These are phyloP conservation scores for Strigamia crassipes DNA, from an alignment of 2,888 invertebrate genomes.

Conservation along the genomic window DNA sequence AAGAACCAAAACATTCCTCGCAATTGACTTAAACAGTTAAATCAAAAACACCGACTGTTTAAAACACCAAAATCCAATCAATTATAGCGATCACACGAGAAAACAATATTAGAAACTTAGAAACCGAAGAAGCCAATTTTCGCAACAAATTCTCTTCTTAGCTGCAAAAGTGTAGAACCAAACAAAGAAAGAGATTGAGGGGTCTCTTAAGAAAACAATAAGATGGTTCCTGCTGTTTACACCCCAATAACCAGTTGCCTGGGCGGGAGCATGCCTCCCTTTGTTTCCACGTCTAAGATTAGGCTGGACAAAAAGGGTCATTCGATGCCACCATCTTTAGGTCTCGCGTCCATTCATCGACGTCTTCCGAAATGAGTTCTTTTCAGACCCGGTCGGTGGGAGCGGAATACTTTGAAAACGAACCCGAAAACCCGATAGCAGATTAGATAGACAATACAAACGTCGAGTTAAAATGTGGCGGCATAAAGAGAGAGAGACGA, in stretches of 20 bases:
- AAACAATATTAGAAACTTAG: not conserved
- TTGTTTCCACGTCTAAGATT: slow-evolving; percentile 37
- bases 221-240: slow-evolving; percentile 40
- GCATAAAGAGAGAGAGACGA: not conserved
- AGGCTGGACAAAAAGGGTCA: slow-evolving; percentile 36
- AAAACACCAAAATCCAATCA: not conserved
- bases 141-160: not conserved
- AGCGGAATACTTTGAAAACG: slow-evolving; percentile 6
- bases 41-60: not conserved
- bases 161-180: not conserved
- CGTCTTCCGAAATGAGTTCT: slow-evolving; percentile 3
- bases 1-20: no score
- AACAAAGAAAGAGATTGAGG: slow-evolving; percentile 38
- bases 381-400: not conserved
- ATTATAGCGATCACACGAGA: not conserved
- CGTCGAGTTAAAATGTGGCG: not conserved
- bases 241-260: slow-evolving; percentile 39
- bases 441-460: not conserved
- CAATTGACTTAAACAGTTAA: not conserved
- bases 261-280: slow-evolving; percentile 28
- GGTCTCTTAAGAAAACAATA: slow-evolving; percentile 38
- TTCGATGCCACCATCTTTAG: slow-evolving; percentile 1
- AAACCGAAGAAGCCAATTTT: not conserved
- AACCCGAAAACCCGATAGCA: not conserved
- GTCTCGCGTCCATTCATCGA: slow-evolving; percentile 1